A percentile compares a stretch with the other conserved stretches of the same genome.
Conservation (phyloP, 2,797 vertebrate species). For the Enteromius afrohamiltoni region DNA sequence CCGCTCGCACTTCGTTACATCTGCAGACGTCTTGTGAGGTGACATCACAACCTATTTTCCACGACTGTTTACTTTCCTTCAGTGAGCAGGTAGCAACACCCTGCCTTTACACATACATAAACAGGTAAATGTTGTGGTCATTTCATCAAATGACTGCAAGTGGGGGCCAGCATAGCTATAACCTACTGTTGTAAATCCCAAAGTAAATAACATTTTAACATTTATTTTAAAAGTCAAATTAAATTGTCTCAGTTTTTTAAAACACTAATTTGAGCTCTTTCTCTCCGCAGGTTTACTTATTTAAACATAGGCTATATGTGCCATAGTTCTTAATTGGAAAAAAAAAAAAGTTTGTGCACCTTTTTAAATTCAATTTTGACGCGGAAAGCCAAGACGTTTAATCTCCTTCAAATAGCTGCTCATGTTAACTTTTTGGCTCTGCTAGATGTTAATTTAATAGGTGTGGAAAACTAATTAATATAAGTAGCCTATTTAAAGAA, state of each 20-base stretch:
- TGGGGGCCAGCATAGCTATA: no score
- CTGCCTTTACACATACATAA: neutral
- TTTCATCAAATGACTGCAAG: neutral
- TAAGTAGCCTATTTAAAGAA: slow-evolving; percentile 9
- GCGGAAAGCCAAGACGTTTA: neutral
- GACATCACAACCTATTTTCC: slow-evolving; percentile 28
- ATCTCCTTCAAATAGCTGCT: neutral
- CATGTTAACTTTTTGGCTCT: neutral
- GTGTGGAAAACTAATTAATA: slow-evolving; percentile 1
- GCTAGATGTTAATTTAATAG: slow-evolving; percentile 30
- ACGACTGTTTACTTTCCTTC: slow-evolving; percentile 1
- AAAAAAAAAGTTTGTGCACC: neutral
- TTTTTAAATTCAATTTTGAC: neutral
- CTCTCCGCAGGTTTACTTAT: neutral
- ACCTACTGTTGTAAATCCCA: neutral
- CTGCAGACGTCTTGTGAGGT: slow-evolving; percentile 32
- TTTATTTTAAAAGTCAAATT: neutral
- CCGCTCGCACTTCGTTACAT: slow-evolving; percentile 37
- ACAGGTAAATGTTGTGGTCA: neutral
- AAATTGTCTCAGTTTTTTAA: no score
- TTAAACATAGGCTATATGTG: neutral
- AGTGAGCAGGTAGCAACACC: neutral
- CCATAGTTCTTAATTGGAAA: neutral
- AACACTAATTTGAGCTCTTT: neutral
- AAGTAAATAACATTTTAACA: neutral